These are phyloP conservation scores for Andricus grossulariae DNA, from an alignment of 1,140 invertebrate genomes.

Conservation along the genomic window DNA sequence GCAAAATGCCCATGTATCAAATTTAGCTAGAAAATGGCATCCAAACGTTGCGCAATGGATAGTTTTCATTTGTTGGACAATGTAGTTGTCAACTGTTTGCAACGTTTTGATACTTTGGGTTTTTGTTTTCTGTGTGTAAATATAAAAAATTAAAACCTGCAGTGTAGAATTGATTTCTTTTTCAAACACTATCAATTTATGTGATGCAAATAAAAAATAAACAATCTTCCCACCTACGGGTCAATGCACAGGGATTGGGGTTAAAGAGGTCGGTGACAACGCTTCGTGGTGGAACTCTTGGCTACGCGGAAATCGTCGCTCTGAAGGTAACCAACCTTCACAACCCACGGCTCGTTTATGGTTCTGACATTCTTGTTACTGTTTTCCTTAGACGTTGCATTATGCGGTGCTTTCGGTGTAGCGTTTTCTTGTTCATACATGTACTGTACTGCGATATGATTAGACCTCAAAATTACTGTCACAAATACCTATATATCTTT, in stretches of 20 bases:
- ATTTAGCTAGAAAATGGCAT: neutral
- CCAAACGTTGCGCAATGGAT: too few species aligned
- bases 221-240: constrained; percentile 72
- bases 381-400: constrained; percentile 53
- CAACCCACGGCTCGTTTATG: constrained; percentile 56
- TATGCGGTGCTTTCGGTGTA: constrained; percentile 73
- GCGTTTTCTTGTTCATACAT: constrained; percentile 61
- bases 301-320: constrained; percentile 95
- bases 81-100: too few species aligned
- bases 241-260: constrained; percentile 81
- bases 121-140: constrained; percentile 18
- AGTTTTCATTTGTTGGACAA: too few species aligned
- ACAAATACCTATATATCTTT: too few species aligned
- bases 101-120: too few species aligned
- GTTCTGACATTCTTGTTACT: constrained; percentile 54
- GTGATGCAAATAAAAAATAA: constrained; percentile 66
- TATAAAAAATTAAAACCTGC: neutral
- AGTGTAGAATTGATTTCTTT: too few species aligned
- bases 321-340: constrained; percentile 86
- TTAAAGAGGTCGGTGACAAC: constrained; percentile 95
- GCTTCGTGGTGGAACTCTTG: constrained; percentile 88
- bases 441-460: constrained; percentile 48
- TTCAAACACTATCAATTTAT: neutral
- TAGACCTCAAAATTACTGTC: constrained; percentile 6
- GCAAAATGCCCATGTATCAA: neutral